Percentiles rank a stretch among this genome's conserved stretches.
Evolutionary conservation across 2,797 vertebrate species (phyloP).

Genomic region (Dendrocincla fuliginosa): DNA sequence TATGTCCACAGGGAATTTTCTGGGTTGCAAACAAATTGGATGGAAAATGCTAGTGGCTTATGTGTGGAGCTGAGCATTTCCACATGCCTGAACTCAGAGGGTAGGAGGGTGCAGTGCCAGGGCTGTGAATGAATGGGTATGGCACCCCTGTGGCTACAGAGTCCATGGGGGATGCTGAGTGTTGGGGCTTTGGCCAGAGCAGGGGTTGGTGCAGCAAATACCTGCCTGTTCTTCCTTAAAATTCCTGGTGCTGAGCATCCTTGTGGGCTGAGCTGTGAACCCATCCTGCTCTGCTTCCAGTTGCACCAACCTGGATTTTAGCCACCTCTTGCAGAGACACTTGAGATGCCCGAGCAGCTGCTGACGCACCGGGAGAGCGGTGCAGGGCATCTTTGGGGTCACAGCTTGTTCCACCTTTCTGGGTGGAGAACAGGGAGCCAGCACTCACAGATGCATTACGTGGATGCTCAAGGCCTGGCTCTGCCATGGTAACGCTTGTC

Average conservation of each 20-base stretch:
- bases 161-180: accelerated
- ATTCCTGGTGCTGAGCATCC: neutral
- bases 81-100: accelerated
- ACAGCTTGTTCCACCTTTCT: neutral
- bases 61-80: neutral
- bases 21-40: neutral
- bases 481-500: neutral
- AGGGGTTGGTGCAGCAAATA: neutral
- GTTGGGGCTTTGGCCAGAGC: neutral
- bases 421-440: neutral
- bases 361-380: accelerated
- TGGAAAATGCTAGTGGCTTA: neutral
- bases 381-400: neutral
- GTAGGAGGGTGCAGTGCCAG: neutral
- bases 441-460: neutral
- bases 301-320: neutral
- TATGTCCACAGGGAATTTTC: neutral
- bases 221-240: neutral
- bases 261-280: accelerated
- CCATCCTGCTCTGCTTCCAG: neutral
- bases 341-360: neutral
- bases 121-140: neutral
- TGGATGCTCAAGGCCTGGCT: neutral
- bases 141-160: neutral
- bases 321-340: neutral